Evolutionary conservation across 2,113 vertebrate genomes (phyloP).

Genomic region (Casuarius casuarius): DNA sequence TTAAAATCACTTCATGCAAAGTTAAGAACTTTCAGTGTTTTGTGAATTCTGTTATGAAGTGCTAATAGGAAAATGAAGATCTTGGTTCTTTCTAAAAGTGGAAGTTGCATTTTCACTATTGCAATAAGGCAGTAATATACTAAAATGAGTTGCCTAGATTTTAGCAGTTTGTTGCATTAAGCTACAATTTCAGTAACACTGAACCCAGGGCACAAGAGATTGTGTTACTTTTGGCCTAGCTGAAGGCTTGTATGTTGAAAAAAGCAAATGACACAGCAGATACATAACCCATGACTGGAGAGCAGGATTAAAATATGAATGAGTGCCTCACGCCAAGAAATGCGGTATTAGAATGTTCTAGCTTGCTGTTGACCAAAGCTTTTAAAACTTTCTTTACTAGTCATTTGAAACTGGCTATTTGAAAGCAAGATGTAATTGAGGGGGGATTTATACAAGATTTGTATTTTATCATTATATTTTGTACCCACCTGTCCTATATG

Average conservation of each 20-base stretch:
- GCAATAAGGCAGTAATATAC: background rate
- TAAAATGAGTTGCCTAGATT: background rate
- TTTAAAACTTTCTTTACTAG: background rate
- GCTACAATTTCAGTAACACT: background rate
- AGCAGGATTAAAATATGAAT: constrained; percentile 61
- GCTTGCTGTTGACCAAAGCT: background rate
- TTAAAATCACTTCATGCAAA: background rate
- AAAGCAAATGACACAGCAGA: constrained; percentile 71
- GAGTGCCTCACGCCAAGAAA: constrained; percentile 47
- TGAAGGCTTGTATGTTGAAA: constrained; percentile 1
- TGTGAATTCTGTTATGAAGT: background rate
- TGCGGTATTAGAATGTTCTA: background rate
- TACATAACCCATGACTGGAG: constrained; percentile 49
- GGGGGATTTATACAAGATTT: background rate
- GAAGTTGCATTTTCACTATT: background rate
- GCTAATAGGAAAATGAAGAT: background rate
- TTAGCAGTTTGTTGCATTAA: background rate
- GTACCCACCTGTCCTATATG: background rate
- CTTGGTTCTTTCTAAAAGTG: background rate
- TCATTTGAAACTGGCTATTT: background rate
- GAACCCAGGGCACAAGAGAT: background rate
- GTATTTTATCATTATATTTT: background rate
- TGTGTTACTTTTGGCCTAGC: constrained; percentile 36
- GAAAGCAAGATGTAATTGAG: background rate
- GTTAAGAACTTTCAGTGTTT: background rate